These are phyloP conservation scores for Nephrotoma guestfalica DNA, from an alignment of 2,888 invertebrate species.

Conservation along the genomic window DNA sequence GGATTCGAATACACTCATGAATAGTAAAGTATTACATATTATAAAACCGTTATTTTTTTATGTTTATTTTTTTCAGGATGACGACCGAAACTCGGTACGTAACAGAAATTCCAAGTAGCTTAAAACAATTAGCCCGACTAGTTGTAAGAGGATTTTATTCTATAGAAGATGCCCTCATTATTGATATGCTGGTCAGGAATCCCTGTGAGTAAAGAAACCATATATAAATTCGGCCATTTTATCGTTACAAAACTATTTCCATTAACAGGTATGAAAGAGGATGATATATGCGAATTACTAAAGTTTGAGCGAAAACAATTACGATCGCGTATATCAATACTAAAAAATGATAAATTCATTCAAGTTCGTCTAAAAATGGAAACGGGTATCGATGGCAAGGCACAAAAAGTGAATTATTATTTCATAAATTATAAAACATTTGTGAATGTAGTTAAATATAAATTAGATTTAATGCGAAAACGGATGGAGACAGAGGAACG, in stretches of 20 bases:
- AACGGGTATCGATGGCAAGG: constrained; percentile 84
- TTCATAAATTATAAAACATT: constrained; percentile 95
- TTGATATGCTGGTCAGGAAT: constrained; percentile 91
- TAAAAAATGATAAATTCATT: constrained; percentile 87
- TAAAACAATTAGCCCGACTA: constrained; percentile 81
- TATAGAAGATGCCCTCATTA: constrained; percentile 84
- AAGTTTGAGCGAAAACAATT: constrained; percentile 92
- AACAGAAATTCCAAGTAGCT: constrained; percentile 84
- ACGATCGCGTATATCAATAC: constrained; percentile 66
- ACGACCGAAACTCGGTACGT: constrained; percentile 21
- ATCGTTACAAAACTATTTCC: constrained; percentile 1
- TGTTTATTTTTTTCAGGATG: background rate
- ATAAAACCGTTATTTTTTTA: background rate
- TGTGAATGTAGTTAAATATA: constrained; percentile 96
- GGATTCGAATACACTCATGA: background rate
- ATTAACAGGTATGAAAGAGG: constrained; percentile 67
- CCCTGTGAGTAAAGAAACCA: constrained; percentile 47
- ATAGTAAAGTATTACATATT: background rate
- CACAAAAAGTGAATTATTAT: constrained; percentile 92
- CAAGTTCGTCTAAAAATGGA: constrained; percentile 89
- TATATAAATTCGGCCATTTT: background rate
- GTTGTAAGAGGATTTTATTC: constrained; percentile 89
- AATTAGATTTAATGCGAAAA: constrained; percentile 88
- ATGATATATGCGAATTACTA: constrained; percentile 76
- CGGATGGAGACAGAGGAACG: constrained; percentile 91